Conservation (phyloP, 2,888 invertebrate genomes). For the Tetragnatha montana region DNA sequence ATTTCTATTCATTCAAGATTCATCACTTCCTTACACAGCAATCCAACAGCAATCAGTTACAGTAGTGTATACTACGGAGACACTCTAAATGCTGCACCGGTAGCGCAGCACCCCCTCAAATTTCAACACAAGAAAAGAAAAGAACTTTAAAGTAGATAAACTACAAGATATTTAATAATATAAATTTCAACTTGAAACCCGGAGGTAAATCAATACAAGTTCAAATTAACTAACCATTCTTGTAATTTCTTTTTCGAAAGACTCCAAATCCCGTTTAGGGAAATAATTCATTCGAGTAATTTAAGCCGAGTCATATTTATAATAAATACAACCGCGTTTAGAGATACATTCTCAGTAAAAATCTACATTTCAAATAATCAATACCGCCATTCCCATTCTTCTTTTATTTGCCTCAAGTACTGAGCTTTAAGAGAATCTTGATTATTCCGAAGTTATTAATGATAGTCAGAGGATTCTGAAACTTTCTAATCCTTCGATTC, state of each 20-base stretch:
- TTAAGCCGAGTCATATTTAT: background rate
- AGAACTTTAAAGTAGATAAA: too few relatives aligned
- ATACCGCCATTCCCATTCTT: conserved; percentile 25
- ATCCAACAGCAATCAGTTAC: too few relatives aligned
- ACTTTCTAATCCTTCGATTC: conserved; percentile 45
- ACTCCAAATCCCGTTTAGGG: background rate
- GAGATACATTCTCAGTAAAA: background rate
- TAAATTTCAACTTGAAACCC: too few relatives aligned
- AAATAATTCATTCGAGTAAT: background rate
- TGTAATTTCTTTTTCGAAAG: background rate
- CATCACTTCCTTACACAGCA: too few relatives aligned
- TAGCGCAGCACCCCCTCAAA: too few relatives aligned
- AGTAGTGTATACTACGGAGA: too few relatives aligned
- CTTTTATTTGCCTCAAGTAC: conserved; percentile 39
- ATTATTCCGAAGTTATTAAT: conserved; percentile 50
- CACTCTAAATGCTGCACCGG: too few relatives aligned
- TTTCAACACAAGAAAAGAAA: too few relatives aligned
- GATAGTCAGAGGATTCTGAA: conserved; percentile 33
- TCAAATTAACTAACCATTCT: background rate
- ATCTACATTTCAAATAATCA: conserved; percentile 15
- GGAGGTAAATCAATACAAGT: background rate
- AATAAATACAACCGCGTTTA: background rate
- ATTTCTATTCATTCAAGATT: too few relatives aligned
- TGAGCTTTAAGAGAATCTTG: conserved; percentile 19
- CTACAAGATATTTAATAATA: too few relatives aligned